Conservation (phyloP, 2,888 invertebrate genomes). For the Spisula subtruncata region DNA sequence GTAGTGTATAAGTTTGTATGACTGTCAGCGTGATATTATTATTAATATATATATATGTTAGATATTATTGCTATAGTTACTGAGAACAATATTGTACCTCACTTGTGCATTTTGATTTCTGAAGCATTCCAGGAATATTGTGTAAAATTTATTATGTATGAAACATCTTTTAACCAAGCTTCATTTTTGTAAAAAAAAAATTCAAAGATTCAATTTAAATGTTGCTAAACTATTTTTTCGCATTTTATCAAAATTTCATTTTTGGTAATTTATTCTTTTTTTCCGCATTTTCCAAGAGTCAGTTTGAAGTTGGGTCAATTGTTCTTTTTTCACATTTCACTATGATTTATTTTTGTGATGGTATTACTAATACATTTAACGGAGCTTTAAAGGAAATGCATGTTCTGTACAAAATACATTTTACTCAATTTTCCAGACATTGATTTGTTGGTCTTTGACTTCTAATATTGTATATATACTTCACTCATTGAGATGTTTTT, state of each 20-base stretch:
- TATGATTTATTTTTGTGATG: too few relatives aligned
- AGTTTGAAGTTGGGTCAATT: too few relatives aligned
- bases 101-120: neutral
- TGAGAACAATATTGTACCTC: slow-evolving; percentile 25
- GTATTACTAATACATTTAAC: too few relatives aligned
- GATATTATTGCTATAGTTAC: slow-evolving; percentile 15
- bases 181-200: neutral
- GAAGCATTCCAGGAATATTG: slow-evolving; percentile 21
- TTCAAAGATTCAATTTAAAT: too few relatives aligned
- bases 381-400: neutral
- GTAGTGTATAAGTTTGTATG: neutral
- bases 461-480: neutral
- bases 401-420: neutral
- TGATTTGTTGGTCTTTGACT: neutral
- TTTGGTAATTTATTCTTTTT: too few relatives aligned
- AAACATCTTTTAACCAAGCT: neutral
- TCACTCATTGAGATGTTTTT: neutral
- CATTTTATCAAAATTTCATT: too few relatives aligned
- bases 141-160: neutral
- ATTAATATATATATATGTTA: neutral
- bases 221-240: too few relatives aligned
- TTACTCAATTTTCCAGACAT: neutral
- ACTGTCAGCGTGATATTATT: neutral
- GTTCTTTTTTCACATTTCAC: too few relatives aligned
- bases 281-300: too few relatives aligned